Evolutionary conservation across 2,113 vertebrate genomes (phyloP), one percentile per base, ranked within the genome.

Genomic region (Trochalopteron elliotii): DNA sequence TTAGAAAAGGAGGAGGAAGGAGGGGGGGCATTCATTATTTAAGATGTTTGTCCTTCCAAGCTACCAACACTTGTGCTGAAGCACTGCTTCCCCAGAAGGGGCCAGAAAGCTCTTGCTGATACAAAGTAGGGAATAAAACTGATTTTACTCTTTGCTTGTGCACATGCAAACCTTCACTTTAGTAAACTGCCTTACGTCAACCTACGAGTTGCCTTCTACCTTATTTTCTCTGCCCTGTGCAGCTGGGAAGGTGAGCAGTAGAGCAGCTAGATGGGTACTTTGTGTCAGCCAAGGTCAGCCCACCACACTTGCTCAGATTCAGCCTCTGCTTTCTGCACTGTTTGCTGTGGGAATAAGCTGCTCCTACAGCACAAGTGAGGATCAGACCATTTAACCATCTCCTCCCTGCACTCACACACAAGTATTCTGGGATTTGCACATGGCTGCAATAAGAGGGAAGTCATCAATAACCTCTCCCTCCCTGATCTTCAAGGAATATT

Each of bases 381-480:
- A 69, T 31, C 72, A 56, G 39, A 68, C 33, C 74, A 75, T 87
- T 95, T 90, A 87, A 96, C 92, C 11, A 5, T 33, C 68, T 61
- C 30, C 56, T 57, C 90, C 88, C 90, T 80, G 33, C 61, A 72
- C 74, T 72, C 14, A 4, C 7, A 8, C 63, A 44, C 65, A 52
- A 49, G 33, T 28, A 75, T 57, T 86, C 68, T 71, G 78, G 57
- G 90, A 76, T 79, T 67, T 75, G 64, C 33, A 84, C 33, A 1
- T 20, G 28, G 55, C 67, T 87, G 25, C 14, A 86, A n/a, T 10
- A 78, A 68, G 45, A 89, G 52, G 35, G 22, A 78, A 91, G 89
- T 71, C 60, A 88, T 93, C 89, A 78, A 94, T 78, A 83, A 70
- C 31, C 70, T 71, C 87, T 83, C 72, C 53, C 83, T 89, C 35